Evolutionary conservation across 2,113 vertebrate species (phyloP).

Genomic region (Spheniscus mendiculus): DNA sequence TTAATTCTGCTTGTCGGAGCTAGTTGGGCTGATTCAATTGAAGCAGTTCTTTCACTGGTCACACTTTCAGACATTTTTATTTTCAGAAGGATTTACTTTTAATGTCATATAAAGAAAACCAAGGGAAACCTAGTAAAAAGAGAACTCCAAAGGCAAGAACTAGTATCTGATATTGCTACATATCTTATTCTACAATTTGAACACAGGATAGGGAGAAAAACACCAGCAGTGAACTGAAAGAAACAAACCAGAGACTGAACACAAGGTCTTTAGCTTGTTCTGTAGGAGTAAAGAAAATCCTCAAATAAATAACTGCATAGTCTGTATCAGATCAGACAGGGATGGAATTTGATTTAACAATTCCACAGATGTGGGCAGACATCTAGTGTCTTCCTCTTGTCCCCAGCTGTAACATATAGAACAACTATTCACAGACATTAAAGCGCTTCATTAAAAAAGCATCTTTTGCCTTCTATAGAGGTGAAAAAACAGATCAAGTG

Average conservation of each 20-base stretch:
- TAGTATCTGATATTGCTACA: not conserved
- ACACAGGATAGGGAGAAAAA: not conserved
- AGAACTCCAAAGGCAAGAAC: not conserved
- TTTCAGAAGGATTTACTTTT: not conserved
- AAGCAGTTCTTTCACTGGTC: not conserved
- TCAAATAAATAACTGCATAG: not conserved
- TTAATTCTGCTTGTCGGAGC: not conserved
- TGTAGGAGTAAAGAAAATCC: not conserved
- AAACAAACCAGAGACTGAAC: not conserved
- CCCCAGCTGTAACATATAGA: not conserved
- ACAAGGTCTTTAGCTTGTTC: not conserved
- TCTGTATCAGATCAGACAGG: not conserved
- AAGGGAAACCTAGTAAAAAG: not conserved
- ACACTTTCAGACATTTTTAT: not conserved
- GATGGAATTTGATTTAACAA: not conserved
- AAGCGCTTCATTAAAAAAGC: not conserved
- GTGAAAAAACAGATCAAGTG: not conserved
- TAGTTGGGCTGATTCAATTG: fast-evolving
- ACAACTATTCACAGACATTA: fast-evolving
- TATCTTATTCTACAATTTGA: not conserved
- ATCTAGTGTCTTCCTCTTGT: not conserved
- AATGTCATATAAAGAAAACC: not conserved
- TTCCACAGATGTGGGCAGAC: not conserved
- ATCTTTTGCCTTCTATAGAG: not conserved
- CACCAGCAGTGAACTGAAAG: not conserved